Conservation (phyloP, 1,140 invertebrate species). For the Drosophila bipectinata region DNA sequence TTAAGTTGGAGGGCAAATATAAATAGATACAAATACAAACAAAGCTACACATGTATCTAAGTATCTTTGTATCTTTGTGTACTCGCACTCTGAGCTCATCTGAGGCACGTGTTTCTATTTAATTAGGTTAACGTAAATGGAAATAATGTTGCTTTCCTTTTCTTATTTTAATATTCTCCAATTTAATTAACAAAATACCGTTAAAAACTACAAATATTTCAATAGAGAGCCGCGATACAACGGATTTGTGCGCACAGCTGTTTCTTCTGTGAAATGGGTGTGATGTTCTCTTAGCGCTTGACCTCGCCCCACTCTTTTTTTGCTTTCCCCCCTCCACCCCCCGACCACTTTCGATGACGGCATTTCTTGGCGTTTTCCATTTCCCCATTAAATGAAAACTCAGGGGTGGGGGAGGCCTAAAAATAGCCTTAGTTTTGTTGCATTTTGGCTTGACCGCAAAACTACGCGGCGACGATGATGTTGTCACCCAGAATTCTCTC, state of each 20-base stretch:
- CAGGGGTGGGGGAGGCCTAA: slow-evolving; percentile 23
- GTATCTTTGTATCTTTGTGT: background rate
- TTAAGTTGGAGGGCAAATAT: slow-evolving; percentile 18
- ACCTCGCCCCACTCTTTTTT: slow-evolving; percentile 56
- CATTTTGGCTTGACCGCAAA: slow-evolving; percentile 28
- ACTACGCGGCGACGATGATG: slow-evolving; percentile 22
- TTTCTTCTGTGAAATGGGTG: slow-evolving; percentile 25
- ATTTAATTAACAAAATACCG: slow-evolving; percentile 53
- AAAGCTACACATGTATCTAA: slow-evolving; percentile 1
- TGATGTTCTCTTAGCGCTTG: slow-evolving; percentile 10
- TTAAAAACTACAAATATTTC: background rate
- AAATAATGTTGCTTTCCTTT: slow-evolving; percentile 27
- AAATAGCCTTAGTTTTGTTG: slow-evolving; percentile 39
- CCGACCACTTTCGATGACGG: slow-evolving; percentile 57
- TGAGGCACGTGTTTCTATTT: slow-evolving; percentile 59
- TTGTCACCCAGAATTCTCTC: slow-evolving; percentile 42
- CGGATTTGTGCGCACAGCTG: slow-evolving; percentile 50
- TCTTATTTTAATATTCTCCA: slow-evolving; percentile 21
- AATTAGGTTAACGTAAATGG: slow-evolving; percentile 57
- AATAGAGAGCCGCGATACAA: slow-evolving; percentile 29
- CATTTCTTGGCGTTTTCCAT: slow-evolving; percentile 40
- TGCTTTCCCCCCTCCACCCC: too few relatives aligned
- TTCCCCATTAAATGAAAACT: slow-evolving; percentile 1
- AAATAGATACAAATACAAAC: slow-evolving; percentile 5
- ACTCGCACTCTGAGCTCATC: slow-evolving; percentile 1